Evolutionary conservation across 2,113 vertebrate genomes (phyloP).

Genomic region (Formicarius rufipectus): DNA sequence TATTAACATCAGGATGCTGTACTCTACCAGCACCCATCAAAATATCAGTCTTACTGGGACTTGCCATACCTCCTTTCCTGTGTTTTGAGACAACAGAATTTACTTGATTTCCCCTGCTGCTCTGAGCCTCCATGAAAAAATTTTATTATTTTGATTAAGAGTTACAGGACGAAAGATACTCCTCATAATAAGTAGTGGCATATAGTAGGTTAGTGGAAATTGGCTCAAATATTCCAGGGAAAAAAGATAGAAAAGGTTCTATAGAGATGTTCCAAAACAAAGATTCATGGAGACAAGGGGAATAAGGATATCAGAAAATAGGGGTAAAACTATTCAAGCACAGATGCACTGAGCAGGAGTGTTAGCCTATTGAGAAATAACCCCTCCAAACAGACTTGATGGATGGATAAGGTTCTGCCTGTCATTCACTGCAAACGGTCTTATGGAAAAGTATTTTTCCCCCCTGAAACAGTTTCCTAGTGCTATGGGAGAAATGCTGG

Average conservation of each 20-base stretch:
- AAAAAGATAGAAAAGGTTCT: not conserved
- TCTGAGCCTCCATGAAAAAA: not conserved
- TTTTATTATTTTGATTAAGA: not conserved
- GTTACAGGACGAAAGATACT: not conserved
- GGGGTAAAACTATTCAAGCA: not conserved
- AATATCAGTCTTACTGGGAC: not conserved
- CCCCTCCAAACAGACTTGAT: not conserved
- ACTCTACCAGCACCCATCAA: not conserved
- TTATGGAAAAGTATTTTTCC: not conserved
- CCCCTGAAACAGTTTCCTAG: not conserved
- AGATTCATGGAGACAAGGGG: not conserved
- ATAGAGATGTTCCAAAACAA: not conserved
- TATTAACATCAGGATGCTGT: not conserved
- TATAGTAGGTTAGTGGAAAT: not conserved
- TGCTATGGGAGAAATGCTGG: not conserved
- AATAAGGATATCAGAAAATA: not conserved
- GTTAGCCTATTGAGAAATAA: not conserved
- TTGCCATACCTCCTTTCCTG: not conserved
- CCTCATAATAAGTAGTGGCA: not conserved
- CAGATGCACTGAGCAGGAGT: not conserved
- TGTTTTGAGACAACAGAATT: not conserved
- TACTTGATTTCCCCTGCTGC: not conserved
- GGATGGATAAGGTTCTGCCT: not conserved
- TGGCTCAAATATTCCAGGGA: not conserved
- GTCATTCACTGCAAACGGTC: not conserved